Percentiles rank a stretch among this genome's conserved stretches.
Conservation (phyloP, 1,140 invertebrate species). For the Campoletis sonorensis region DNA sequence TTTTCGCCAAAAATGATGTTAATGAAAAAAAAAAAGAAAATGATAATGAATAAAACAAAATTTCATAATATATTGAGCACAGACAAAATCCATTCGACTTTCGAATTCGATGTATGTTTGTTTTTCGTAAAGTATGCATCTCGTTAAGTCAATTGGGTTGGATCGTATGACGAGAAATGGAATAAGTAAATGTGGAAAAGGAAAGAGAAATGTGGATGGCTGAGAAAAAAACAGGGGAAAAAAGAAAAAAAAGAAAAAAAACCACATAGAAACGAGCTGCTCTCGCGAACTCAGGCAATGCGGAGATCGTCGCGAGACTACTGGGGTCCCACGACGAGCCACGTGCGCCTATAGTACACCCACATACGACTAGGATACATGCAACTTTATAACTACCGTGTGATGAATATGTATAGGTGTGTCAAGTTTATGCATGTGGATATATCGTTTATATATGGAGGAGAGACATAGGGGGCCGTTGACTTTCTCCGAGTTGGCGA, state of each 20-base stretch:
- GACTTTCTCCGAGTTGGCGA: slow-evolving; percentile 48
- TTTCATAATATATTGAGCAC: too few species aligned
- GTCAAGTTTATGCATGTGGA: slow-evolving; percentile 43
- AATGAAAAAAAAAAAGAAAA: too few species aligned
- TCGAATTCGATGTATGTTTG: neutral
- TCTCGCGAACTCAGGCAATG: neutral
- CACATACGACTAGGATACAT: slow-evolving; percentile 26
- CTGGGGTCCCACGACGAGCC: slow-evolving; percentile 22
- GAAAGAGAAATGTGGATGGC: too few species aligned
- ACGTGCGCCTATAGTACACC: slow-evolving; percentile 31
- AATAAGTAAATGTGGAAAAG: neutral
- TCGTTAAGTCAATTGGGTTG: neutral
- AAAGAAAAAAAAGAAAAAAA: neutral
- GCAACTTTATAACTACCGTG: slow-evolving; percentile 41
- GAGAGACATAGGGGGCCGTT: slow-evolving; percentile 29
- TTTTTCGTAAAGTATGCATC: neutral
- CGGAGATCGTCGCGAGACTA: neutral
- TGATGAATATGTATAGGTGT: slow-evolving; percentile 42
- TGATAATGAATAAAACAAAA: too few species aligned
- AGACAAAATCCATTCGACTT: too few species aligned
- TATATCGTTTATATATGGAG: neutral
- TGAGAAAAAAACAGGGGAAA: neutral
- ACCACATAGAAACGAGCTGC: neutral
- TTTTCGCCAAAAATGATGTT: too few species aligned
- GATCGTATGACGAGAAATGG: neutral